Base-by-base conservation (phyloP, 2,888 invertebrate genomes). In the Andrena chrysosceles region DNA sequence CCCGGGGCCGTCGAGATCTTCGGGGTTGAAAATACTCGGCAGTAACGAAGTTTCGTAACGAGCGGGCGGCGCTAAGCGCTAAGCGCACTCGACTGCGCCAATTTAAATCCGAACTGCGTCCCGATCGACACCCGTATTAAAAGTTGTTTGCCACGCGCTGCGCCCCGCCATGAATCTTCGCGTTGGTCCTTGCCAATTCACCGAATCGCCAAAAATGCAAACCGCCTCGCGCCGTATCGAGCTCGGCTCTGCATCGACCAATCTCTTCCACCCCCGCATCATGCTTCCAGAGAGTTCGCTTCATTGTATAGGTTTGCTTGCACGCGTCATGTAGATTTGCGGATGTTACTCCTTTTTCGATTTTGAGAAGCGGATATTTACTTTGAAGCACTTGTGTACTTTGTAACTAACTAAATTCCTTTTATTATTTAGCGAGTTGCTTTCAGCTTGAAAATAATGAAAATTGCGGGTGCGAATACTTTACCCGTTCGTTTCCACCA, bases 11-110 rank as follows among this genome's bases (percentile, higher is more conserved):
- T 83, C 85, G 85, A 86, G 85, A 89, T 87, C 86, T 87, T 87
- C 86, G 83, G 85, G 89, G 83, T 86, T 86, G 87, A 87, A 89
- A 89, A 89, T 89, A 89, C 85, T 80, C 85, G 83, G 69, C 78
- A 80, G 87, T 88, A 88, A 88, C 87, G 82, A 88, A 88, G 85
- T 88, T 88, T 87, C 84, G 85, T 88, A 85, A 88, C 88, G 88
- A 88, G 87, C 83, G 72, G 42, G 73, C 77, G 77, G 69, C 78
- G 66, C 70, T 67, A 67, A 63, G 63, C 64, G 76, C 16, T 42
- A 42, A 42, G 42, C 71, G 67, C 77, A 75, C 68, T 63, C 72
- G 42, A 67, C 68, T 76, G 79, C 67, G 75, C 81, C 78, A 85
- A 85, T 85, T 88, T 88, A 81, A 85, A 87, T 86, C 79, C 83